Evolutionary conservation across 2,113 vertebrate genomes (phyloP).

Genomic region (Noturus placidus): DNA sequence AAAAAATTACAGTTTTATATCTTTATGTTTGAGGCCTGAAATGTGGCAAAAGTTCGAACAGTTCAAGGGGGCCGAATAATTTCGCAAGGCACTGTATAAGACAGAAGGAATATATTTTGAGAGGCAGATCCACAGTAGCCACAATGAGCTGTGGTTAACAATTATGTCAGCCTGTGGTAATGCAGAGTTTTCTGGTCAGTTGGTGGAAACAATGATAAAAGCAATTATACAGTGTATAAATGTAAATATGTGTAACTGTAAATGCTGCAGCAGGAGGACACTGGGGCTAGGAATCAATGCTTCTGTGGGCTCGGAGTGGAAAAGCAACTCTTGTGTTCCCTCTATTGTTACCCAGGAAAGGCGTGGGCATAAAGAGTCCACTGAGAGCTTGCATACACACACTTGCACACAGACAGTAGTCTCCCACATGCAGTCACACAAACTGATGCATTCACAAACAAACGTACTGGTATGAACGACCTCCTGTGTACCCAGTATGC

Average conservation of each 20-base stretch:
- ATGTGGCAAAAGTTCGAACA: too few relatives aligned
- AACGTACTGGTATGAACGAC: conserved; percentile 45
- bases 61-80: too few relatives aligned
- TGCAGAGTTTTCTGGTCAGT: not conserved
- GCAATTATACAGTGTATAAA: not conserved
- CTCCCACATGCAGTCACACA: conserved; percentile 28
- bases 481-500: conserved; percentile 43
- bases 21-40: too few relatives aligned
- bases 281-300: conserved; percentile 45
- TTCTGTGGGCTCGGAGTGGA: conserved; percentile 49
- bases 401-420: conserved; percentile 26
- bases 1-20: too few relatives aligned
- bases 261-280: conserved; percentile 15
- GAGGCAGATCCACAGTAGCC: not conserved
- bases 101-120: not conserved
- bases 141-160: conserved; percentile 10
- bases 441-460: conserved; percentile 50
- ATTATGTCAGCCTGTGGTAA: not conserved
- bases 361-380: conserved; percentile 69
- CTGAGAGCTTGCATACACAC: conserved; percentile 50
- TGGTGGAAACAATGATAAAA: not conserved
- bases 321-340: conserved; percentile 67
- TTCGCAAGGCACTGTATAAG: too few relatives aligned
- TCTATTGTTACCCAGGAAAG: conserved; percentile 63
- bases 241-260: conserved; percentile 27